Conservation (phyloP, 2,888 invertebrate species). For the Neelides folsomi region DNA sequence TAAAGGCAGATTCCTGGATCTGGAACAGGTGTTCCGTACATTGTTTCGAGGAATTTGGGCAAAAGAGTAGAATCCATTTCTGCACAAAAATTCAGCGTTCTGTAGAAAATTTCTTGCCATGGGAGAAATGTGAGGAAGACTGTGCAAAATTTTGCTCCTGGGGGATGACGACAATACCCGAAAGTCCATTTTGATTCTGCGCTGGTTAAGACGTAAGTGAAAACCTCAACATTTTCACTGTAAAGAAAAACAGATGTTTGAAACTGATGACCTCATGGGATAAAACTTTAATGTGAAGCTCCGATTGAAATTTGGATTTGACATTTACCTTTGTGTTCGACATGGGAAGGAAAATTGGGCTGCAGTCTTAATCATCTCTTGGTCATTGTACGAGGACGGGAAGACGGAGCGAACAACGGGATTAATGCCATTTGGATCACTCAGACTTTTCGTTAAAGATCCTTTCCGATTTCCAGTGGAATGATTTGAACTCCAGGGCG, state of each 20-base stretch:
- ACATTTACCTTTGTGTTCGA: constrained; percentile 58
- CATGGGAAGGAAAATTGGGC: constrained; percentile 86
- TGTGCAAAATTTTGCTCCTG: constrained; percentile 70
- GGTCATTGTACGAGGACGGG: constrained; percentile 68
- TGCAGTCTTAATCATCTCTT: constrained; percentile 70
- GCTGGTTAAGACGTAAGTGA: constrained; percentile 92
- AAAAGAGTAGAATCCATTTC: constrained; percentile 45
- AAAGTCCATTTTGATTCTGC: constrained; percentile 92
- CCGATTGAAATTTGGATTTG: background rate
- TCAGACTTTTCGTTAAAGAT: constrained; percentile 6
- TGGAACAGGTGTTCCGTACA: constrained; percentile 55
- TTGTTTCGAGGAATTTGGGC: constrained; percentile 51
- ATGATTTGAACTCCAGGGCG: constrained; percentile 16
- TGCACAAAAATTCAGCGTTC: constrained; percentile 59
- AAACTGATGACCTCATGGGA: too few species aligned
- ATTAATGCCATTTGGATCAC: constrained; percentile 9
- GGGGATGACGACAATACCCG: constrained; percentile 92
- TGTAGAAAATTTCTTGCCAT: constrained; percentile 94
- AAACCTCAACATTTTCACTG: constrained; percentile 77
- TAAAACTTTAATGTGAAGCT: background rate
- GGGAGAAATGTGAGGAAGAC: constrained; percentile 78
- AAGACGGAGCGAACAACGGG: constrained; percentile 39
- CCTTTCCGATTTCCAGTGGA: background rate
- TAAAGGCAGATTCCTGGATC: constrained; percentile 53
- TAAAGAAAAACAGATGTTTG: constrained; percentile 36